phyloP scores from a whole-genome alignment of 2,888 invertebrate genomes.

The Limnephilus marmoratus region DNA sequence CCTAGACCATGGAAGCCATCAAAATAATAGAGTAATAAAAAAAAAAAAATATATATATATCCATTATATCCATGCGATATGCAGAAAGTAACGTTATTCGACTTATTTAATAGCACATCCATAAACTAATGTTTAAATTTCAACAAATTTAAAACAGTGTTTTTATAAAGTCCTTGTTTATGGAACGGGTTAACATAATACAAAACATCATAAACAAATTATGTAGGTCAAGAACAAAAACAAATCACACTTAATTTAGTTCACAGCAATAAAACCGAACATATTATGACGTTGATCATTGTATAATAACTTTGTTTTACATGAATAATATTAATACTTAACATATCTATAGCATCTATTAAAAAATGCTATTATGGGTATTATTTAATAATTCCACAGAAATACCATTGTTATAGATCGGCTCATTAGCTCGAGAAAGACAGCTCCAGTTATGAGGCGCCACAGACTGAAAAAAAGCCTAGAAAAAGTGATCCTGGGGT shows the following conservation, averaged over 20 bases:
- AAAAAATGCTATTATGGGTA: background rate
- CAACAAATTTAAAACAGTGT: no score
- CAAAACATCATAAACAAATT: background rate
- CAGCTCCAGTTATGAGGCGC: slow-evolving; percentile 11
- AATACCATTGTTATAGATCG: background rate
- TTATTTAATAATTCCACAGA: slow-evolving; percentile 1
- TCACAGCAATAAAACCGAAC: background rate
- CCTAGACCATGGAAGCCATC: no score
- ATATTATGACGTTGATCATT: background rate
- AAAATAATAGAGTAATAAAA: no score
- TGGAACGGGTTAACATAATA: background rate
- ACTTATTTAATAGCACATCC: background rate
- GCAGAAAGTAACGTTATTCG: background rate
- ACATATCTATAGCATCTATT: background rate
- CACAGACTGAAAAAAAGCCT: background rate
- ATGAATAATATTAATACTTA: background rate
- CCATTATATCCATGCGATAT: no score
- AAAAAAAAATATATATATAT: no score
- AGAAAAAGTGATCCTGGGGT: background rate
- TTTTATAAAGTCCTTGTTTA: background rate
- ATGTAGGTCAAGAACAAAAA: background rate
- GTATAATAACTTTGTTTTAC: background rate
- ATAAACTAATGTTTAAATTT: no score
- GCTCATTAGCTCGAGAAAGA: slow-evolving; percentile 17
- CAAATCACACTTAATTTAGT: background rate